Evolutionary conservation across 2,797 vertebrate species (phyloP), one percentile per base, ranked within the genome.

Genomic region (Scolopax bukidnonensis): DNA sequence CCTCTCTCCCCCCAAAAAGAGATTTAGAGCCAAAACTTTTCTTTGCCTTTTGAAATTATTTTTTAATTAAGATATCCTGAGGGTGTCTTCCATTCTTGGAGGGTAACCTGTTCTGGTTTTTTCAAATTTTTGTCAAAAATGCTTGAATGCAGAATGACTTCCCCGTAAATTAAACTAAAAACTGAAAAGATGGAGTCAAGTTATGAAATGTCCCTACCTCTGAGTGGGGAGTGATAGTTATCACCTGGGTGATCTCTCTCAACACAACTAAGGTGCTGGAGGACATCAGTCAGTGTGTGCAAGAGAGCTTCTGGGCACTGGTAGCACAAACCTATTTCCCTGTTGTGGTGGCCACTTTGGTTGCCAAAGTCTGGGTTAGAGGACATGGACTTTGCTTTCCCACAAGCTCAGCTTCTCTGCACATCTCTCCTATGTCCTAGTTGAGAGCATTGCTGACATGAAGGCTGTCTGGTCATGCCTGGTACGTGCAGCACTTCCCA

Each of bases 211-310:
- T 56, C 28, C 15, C 50, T 59, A 2, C 9, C 40, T 36, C 8
- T 0, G 2, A 47, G n/a, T 14, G 27, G 23, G 41, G n/a, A 71
- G 10, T 38, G n/a, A n/a, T 16, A 20, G 15, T 16, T 28, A 23
- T 36, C 59, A 27, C 23, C 38, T 33, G 36, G 6, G 50, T 57
- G 12, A 17, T 24, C 25, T 21, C 10, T 50, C 36, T 77, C 54
- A 53, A 5, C n/a, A 40, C 40, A 65, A 4, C 57, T 36, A 28
- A 75, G 40, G 27, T 33, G 32, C 19, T 25, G n/a, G 24, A n/a
- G 56, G 68, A 47, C 0, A 0, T 30, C 38, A 69, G 19, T 41
- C 80, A 36, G 41, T 45, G 43, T 8, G 5, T 12, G 33, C 2
- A 2, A 19, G 32, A 54, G 33, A 75, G 15, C 68, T 65, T 33